phyloP scores from a whole-genome alignment of 2,888 invertebrate species.

The Bimastos eiseni region DNA sequence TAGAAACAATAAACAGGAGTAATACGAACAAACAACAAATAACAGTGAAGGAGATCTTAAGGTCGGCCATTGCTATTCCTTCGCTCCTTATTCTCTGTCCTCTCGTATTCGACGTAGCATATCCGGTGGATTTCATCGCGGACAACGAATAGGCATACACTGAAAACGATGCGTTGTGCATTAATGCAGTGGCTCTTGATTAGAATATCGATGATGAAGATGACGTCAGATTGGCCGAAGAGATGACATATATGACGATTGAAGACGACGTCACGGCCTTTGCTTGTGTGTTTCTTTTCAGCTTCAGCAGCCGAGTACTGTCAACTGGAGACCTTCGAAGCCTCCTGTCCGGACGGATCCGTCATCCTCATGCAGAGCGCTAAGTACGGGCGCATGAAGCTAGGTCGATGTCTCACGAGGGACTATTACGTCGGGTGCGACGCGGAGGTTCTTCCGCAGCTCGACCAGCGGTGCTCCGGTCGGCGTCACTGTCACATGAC shows the following conservation, averaged over 20 bases:
- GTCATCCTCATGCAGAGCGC: slow-evolving; percentile 33
- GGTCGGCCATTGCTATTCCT: no score
- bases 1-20: background rate
- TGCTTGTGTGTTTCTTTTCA: background rate
- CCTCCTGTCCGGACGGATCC: slow-evolving; percentile 24
- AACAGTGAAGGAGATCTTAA: no score
- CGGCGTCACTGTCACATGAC: slow-evolving; percentile 34
- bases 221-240: background rate
- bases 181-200: background rate
- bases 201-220: background rate
- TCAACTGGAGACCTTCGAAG: slow-evolving; percentile 33
- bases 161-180: background rate
- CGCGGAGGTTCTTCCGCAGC: slow-evolving; percentile 32
- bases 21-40: no score
- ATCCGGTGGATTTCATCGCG: background rate
- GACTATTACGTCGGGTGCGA: slow-evolving; percentile 34
- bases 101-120: background rate
- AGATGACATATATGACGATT: background rate
- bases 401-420: slow-evolving; percentile 30
- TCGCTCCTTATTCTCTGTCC: no score
- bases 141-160: no score
- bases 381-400: slow-evolving; percentile 34
- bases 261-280: background rate
- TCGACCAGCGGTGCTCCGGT: slow-evolving; percentile 35
- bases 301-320: slow-evolving; percentile 29